phyloP scores from a whole-genome alignment of 2,113 vertebrate genomes.

The Pao palembangensis region DNA sequence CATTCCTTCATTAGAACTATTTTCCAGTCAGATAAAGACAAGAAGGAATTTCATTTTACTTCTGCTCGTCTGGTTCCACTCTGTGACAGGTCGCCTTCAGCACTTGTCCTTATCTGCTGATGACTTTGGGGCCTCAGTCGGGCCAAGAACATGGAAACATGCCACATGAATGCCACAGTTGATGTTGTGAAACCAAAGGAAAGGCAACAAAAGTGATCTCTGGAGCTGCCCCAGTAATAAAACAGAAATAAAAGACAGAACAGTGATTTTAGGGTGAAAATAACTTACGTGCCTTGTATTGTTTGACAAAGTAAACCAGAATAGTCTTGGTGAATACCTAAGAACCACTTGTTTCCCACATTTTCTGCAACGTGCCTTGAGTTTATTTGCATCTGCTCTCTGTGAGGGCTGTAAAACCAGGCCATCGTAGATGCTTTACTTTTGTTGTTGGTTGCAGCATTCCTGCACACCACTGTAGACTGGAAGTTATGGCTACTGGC shows the following conservation, averaged over 20 bases:
- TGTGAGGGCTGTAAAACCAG: neutral
- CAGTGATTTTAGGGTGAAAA: no score
- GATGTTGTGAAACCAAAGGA: neutral
- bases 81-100: constrained; percentile 58
- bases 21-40: constrained; percentile 54
- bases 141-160: neutral
- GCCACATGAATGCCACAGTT: neutral
- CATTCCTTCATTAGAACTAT: constrained; percentile 45
- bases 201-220: neutral
- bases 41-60: constrained; percentile 56
- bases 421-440: neutral
- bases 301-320: no score
- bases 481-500: no score
- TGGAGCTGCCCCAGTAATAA: neutral
- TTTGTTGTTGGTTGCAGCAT: no score
- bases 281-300: no score
- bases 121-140: constrained; percentile 5
- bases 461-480: no score
- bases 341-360: no score
- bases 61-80: constrained; percentile 50
- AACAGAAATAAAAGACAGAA: neutral
- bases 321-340: no score
- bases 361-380: no score
- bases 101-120: constrained; percentile 41
- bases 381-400: no score